phyloP scores from a whole-genome alignment of 2,888 invertebrate genomes.

The Pinctada fucata region DNA sequence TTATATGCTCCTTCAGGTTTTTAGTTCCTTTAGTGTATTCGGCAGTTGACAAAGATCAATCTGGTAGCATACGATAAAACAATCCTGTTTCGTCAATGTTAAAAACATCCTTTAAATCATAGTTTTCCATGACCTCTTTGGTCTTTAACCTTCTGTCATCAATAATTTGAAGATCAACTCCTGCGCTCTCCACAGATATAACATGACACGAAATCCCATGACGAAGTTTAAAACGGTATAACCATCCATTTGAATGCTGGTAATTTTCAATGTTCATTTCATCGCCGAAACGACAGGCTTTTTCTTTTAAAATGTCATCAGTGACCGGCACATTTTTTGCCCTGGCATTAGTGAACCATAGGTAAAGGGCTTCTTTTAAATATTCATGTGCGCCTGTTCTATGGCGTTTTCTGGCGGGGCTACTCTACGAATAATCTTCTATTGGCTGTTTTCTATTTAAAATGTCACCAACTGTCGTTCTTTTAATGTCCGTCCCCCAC shows the following conservation, averaged over 20 bases:
- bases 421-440: not conserved
- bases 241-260: conserved; percentile 15
- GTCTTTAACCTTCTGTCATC: not conserved
- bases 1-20: not conserved
- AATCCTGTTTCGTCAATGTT: conserved; percentile 20
- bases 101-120: conserved; percentile 10
- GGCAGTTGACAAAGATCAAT: not conserved
- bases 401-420: conserved; percentile 2
- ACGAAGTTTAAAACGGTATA: not conserved
- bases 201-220: conserved; percentile 6
- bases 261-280: conserved; percentile 1
- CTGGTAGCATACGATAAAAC: not conserved
- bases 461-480: conserved; percentile 16
- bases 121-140: not conserved
- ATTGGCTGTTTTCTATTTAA: not conserved
- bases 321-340: conserved; percentile 10
- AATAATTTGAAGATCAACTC: not conserved
- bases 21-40: not conserved
- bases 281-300: conserved; percentile 6
- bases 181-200: conserved; percentile 14
- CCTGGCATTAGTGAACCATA: conserved; percentile 19
- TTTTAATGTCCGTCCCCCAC: conserved; percentile 16
- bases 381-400: not conserved
- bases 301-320: conserved; percentile 16
- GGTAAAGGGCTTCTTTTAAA: conserved; percentile 1